Conservation (phyloP, 2,113 vertebrate species). For the Rhipidura dahli region DNA sequence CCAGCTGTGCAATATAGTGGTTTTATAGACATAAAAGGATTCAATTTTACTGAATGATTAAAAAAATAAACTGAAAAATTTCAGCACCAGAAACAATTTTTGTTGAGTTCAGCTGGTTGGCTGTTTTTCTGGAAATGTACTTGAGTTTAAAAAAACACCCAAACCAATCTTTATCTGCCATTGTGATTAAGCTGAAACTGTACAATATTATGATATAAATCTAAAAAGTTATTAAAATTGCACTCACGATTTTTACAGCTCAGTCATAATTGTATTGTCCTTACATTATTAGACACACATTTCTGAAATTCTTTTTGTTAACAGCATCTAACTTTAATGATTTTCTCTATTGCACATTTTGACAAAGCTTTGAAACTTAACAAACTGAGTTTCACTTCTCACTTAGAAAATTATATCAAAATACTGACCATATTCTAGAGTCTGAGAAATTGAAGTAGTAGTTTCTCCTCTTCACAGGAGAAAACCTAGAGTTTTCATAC, state of each 20-base stretch:
- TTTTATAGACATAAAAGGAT: neutral
- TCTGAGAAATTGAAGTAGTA: neutral
- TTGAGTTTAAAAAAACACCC: neutral
- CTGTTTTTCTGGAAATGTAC: neutral
- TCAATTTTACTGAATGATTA: neutral
- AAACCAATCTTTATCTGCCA: neutral
- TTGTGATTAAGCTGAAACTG: neutral
- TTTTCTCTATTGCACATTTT: neutral
- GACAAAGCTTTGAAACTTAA: neutral
- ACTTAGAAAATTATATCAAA: neutral
- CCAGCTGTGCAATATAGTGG: neutral
- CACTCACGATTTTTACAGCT: neutral
- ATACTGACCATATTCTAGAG: neutral
- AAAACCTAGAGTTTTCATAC: neutral
- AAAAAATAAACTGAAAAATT: neutral
- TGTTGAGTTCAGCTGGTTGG: accelerated
- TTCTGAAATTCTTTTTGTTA: neutral
- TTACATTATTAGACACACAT: neutral
- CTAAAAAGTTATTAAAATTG: neutral
- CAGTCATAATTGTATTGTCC: neutral
- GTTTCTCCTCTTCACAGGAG: neutral
- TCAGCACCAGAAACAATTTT: neutral
- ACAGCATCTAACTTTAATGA: neutral
- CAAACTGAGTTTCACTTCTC: neutral
- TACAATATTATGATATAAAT: neutral